A percentile compares a stretch with the other conserved stretches of the same genome.
phyloP scores from a whole-genome alignment of 37 sponge, comb jelly and placozoan species.

The Axinella damicornis region DNA sequence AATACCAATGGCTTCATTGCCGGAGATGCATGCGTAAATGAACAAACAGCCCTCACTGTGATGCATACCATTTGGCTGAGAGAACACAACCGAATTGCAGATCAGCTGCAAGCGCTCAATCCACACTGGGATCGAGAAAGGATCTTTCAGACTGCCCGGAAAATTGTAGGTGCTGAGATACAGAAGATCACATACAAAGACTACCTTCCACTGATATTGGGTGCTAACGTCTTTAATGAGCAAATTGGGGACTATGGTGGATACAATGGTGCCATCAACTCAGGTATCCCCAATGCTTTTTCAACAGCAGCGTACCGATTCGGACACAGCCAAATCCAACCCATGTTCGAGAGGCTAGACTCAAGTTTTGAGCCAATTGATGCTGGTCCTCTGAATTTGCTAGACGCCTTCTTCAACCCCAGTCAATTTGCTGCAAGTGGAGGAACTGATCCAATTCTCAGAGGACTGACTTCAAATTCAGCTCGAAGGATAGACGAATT shows the following conservation, averaged over 20 bases:
- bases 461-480: slow-evolving; percentile 57
- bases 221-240: slow-evolving; percentile 2
- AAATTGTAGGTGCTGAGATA: slow-evolving; percentile 71
- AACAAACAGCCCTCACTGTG: slow-evolving; percentile 70
- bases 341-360: slow-evolving; percentile 62
- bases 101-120: slow-evolving; percentile 60
- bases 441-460: slow-evolving; percentile 71
- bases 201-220: slow-evolving; percentile 75
- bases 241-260: slow-evolving; percentile 65
- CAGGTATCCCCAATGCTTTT: slow-evolving; percentile 72
- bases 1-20: slow-evolving; percentile 28
- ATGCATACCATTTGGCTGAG: slow-evolving; percentile 90
- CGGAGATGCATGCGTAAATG: slow-evolving; percentile 71
- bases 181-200: slow-evolving; percentile 82
- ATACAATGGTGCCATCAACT: slow-evolving; percentile 70
- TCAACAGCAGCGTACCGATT: slow-evolving; percentile 86
- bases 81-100: slow-evolving; percentile 91
- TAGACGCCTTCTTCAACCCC: slow-evolving; percentile 76
- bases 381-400: slow-evolving; percentile 62
- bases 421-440: slow-evolving; percentile 20
- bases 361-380: slow-evolving; percentile 19
- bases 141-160: slow-evolving; percentile 79
- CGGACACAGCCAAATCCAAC: slow-evolving; percentile 87
- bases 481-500: slow-evolving; percentile 75
- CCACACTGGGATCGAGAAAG: slow-evolving; percentile 78